Conservation (phyloP, 2,113 vertebrate genomes). For the Corythornis madagascariensis region DNA sequence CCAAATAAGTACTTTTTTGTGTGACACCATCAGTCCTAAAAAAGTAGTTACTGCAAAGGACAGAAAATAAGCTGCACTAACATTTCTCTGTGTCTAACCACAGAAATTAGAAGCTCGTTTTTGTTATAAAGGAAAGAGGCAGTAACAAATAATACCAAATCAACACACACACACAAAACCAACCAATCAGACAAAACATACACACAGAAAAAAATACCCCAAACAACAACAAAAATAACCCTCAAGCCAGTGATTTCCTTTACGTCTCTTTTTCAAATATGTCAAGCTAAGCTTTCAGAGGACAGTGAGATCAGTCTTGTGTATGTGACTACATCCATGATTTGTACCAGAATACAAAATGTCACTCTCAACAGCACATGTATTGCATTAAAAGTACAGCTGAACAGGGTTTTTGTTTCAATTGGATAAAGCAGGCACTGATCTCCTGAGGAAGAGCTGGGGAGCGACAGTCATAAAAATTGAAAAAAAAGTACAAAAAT, state of each 20-base stretch:
- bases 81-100: background rate
- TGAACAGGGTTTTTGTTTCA: accelerated
- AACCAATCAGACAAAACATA: background rate
- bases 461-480: background rate
- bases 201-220: background rate
- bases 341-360: background rate
- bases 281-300: background rate
- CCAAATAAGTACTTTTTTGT: background rate
- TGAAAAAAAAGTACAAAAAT: background rate
- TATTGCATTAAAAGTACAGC: background rate
- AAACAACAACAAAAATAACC: background rate
- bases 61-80: background rate
- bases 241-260: background rate
- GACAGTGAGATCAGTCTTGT: background rate
- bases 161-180: background rate
- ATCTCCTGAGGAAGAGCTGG: background rate
- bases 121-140: background rate
- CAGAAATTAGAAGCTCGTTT: background rate
- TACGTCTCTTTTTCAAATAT: background rate
- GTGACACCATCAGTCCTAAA: background rate
- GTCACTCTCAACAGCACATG: background rate
- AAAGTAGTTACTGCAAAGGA: background rate
- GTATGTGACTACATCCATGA: background rate
- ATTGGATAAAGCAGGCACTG: background rate
- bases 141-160: background rate